Percentiles rank a stretch among this genome's conserved stretches.
phyloP scores from a whole-genome alignment of 1,140 invertebrate species.

The Zeugodacus cucurbitae region DNA sequence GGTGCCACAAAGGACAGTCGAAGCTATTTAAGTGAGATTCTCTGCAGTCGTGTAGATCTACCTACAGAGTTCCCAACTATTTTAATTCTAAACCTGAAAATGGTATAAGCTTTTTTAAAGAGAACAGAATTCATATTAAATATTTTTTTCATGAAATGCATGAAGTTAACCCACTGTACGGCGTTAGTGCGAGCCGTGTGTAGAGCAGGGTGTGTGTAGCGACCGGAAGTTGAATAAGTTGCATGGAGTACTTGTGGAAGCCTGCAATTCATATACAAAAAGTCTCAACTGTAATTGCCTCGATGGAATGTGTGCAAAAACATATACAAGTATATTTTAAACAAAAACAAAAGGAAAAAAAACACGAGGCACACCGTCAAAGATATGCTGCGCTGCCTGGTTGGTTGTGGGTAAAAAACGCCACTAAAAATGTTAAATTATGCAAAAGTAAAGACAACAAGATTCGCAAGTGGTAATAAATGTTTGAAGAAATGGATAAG shows the following conservation, averaged over 20 bases:
- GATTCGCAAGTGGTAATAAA: conserved; percentile 15
- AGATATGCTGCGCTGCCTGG: background rate
- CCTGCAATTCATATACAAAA: background rate
- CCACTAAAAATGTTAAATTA: conserved; percentile 30
- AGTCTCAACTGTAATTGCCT: background rate
- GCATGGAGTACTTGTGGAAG: background rate
- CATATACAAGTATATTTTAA: background rate
- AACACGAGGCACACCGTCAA: background rate
- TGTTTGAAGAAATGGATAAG: background rate
- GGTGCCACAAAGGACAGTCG: no score
- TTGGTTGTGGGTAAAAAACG: background rate
- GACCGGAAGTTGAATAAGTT: background rate
- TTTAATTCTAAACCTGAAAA: no score
- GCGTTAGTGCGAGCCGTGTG: no score
- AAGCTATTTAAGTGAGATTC: no score
- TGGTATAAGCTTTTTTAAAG: no score
- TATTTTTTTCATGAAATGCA: background rate
- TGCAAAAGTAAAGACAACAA: conserved; percentile 18
- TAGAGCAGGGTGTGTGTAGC: background rate
- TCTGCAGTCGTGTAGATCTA: no score
- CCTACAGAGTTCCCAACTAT: no score
- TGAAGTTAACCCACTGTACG: no score
- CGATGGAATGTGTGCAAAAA: background rate
- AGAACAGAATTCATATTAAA: no score
- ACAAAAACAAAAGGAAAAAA: background rate